Evolutionary conservation across 2,888 invertebrate species (phyloP).

Genomic region (Oscheius sp.): DNA sequence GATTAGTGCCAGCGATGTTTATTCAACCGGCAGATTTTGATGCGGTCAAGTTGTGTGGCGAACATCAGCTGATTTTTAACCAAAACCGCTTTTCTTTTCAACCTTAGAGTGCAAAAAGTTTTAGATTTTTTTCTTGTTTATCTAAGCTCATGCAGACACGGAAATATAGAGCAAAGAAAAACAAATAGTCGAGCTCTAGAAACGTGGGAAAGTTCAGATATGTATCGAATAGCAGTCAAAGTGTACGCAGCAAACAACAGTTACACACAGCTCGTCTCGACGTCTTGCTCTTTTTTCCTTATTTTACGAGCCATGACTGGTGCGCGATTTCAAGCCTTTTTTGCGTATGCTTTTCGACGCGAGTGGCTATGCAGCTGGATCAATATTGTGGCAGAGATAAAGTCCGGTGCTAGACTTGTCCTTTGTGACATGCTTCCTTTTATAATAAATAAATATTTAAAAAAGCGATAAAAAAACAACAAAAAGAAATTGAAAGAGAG

Average conservation of each 20-base stretch:
- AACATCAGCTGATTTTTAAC: too few species aligned
- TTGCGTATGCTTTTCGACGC: conserved; percentile 14
- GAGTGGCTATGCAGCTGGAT: conserved; percentile 1
- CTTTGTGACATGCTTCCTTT: background rate
- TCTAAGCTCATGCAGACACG: background rate
- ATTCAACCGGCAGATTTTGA: background rate
- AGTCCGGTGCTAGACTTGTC: background rate
- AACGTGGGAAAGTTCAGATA: conserved; percentile 20
- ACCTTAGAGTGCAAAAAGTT: background rate
- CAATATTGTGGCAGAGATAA: conserved; percentile 27
- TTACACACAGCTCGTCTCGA: background rate
- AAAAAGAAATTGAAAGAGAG: background rate
- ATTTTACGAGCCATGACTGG: background rate
- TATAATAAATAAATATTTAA: background rate
- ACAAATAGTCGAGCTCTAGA: conserved; percentile 8
- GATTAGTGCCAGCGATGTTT: background rate
- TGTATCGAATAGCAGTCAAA: conserved; percentile 27
- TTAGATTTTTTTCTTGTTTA: conserved; percentile 12
- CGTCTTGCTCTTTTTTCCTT: background rate
- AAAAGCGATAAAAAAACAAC: background rate
- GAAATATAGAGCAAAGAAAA: background rate
- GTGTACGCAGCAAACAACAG: conserved; percentile 20
- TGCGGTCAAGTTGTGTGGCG: too few species aligned
- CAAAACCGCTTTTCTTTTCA: background rate
- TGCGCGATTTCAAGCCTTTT: too few species aligned